Percentiles rank a stretch among this genome's conserved stretches.
phyloP scores from a whole-genome alignment of 2,113 vertebrate species.

The Gadus chalcogrammus region DNA sequence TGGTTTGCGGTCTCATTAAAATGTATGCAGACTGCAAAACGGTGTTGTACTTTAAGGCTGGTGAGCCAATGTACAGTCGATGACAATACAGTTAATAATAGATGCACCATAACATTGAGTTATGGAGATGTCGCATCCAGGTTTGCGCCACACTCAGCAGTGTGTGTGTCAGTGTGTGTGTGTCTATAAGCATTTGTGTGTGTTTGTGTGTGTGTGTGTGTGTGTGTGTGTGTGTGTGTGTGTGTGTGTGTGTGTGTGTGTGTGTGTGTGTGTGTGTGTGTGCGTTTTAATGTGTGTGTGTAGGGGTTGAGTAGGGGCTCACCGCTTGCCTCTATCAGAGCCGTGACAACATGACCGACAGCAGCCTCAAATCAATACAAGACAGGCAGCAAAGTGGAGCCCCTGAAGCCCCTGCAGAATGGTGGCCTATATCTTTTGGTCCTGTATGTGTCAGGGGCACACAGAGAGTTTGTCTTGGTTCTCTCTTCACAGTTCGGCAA shows the following conservation, averaged over 20 bases:
- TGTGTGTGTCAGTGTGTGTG: no score
- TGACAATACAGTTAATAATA: no score
- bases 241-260: no score
- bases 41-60: no score
- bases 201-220: background rate
- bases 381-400: background rate
- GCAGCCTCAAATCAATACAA: background rate
- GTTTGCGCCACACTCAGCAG: no score
- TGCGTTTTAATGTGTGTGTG: background rate
- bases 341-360: background rate
- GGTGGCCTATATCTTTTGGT: slow-evolving; percentile 37
- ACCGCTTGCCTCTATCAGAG: background rate
- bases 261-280: background rate
- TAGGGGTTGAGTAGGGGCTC: background rate
- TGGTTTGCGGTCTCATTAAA: no score
- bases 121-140: no score
- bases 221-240: background rate
- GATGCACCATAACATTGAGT: no score
- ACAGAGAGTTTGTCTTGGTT: background rate
- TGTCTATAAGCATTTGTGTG: no score
- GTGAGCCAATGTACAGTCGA: no score
- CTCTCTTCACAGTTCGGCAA: background rate
- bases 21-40: no score
- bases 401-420: background rate
- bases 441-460: slow-evolving; percentile 12